phyloP scores from a whole-genome alignment of 2,888 invertebrate species.

The Drosophila pegasa region DNA sequence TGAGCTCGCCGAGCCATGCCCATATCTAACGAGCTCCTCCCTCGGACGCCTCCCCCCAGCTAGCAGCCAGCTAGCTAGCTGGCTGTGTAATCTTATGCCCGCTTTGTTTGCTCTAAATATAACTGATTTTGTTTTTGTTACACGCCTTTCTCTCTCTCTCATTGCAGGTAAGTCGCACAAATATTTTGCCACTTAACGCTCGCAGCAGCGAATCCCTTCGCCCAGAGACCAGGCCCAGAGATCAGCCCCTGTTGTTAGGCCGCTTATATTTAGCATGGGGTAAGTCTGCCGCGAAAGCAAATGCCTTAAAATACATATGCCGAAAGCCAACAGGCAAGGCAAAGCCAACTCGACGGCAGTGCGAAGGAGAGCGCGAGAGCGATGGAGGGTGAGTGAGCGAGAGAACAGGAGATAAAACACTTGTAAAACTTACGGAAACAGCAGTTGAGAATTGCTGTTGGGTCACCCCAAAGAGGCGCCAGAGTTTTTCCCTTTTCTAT shows the following conservation, averaged over 20 bases:
- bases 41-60: slow-evolving; percentile 1
- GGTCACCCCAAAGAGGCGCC: slow-evolving; percentile 33
- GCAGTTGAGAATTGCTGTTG: slow-evolving; percentile 44
- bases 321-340: slow-evolving; percentile 5
- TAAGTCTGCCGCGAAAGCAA: slow-evolving; percentile 48
- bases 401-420: slow-evolving; percentile 51
- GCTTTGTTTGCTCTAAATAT: slow-evolving; percentile 57
- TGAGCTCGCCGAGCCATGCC: slow-evolving; percentile 33
- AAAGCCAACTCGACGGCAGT: background rate
- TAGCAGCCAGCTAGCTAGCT: background rate
- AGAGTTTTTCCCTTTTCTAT: slow-evolving; percentile 29
- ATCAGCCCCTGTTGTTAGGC: slow-evolving; percentile 33
- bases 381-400: background rate
- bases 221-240: slow-evolving; percentile 12
- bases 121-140: slow-evolving; percentile 55
- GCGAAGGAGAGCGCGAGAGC: background rate
- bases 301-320: slow-evolving; percentile 45
- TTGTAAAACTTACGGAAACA: slow-evolving; percentile 73
- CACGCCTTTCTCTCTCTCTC: slow-evolving; percentile 32
- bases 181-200: slow-evolving; percentile 57
- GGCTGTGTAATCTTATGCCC: slow-evolving; percentile 34
- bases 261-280: slow-evolving; percentile 49
- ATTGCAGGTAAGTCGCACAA: slow-evolving; percentile 71
- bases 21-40: slow-evolving; percentile 35
- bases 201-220: slow-evolving; percentile 5